Conservation (phyloP, 2,113 vertebrate species). For the Rhinolophus sinicus region DNA sequence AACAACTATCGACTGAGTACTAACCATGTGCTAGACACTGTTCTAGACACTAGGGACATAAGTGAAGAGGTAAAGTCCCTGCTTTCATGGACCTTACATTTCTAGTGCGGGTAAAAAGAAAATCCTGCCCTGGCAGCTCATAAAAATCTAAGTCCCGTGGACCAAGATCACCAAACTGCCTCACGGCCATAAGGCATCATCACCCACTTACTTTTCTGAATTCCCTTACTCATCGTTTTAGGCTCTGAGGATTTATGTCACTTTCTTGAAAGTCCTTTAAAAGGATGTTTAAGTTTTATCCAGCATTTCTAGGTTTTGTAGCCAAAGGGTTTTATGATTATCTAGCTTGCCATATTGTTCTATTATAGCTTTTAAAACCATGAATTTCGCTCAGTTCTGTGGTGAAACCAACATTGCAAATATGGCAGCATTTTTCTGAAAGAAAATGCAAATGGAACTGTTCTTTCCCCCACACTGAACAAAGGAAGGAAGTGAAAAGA, state of each 20-base stretch:
- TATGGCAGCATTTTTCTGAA: slow-evolving; percentile 16
- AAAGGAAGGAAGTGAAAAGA: slow-evolving; percentile 11
- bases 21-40: background rate
- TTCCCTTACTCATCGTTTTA: no score
- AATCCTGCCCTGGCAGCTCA: background rate
- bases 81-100: background rate
- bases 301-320: background rate
- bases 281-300: background rate
- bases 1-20: background rate
- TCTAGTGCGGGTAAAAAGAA: background rate
- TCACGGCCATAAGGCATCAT: no score
- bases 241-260: background rate
- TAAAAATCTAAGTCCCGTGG: no score
- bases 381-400: background rate
- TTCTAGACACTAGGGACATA: background rate
- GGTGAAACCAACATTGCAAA: background rate
- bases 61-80: background rate
- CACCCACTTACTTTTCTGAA: no score
- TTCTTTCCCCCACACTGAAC: background rate
- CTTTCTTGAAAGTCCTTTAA: background rate
- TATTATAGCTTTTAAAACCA: background rate
- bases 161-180: no score
- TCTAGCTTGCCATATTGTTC: background rate
- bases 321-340: background rate
- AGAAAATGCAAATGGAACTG: background rate